Evolutionary conservation across 2,113 vertebrate species (phyloP), one percentile per base, ranked within the genome.

Genomic region (Ptilorrhoa leucosticta): DNA sequence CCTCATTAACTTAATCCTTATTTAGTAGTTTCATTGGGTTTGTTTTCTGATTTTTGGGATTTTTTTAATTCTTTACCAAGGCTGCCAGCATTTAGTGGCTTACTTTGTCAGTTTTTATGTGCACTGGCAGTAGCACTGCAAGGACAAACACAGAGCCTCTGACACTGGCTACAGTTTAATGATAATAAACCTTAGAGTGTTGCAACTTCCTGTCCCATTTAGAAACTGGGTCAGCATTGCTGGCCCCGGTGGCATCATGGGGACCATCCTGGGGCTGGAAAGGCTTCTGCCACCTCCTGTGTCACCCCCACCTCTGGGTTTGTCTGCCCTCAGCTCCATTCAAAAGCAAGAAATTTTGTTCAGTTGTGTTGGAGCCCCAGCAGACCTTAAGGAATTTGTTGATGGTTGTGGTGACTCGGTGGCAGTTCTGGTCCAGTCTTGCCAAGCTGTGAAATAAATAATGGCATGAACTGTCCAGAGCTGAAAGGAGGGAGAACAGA

Each of bases 321-420:
- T n/a, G 13, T 54, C 51, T 87, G 65, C 24, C 14, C 56, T 10
- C 58, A 80, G n/a, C 57, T 33, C 1, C 24, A 1, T 30, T 20
- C 33, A 51, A 39, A 15, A 35, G 45, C 15, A 56, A 40, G 40
- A 35, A 11, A 5, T 42, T 51, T 28, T 40, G 13, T 35, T 65
- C 2, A 0, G 61, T 7, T 48, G 1, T 40, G 35, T 5, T 48
- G 65, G 58, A 75, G 24, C 35, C n/a, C 15, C 51, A 30, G 51
- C 13, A 63, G 33, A 40, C 19, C 57, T 24, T 7, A 11, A 66
- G 51, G 53, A 20, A 13, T 50, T 72, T 39, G 11, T 7, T 4
- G 2, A 7, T 10, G 20, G 11, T n/a, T 2, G 1, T 0, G 8
- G 35, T 37, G 70, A n/a, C 33, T 19, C 1, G 3, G 61, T 75